Evolutionary conservation across 1,140 invertebrate species (phyloP), one percentile per base, ranked within the genome.

Genomic region (Zaprionus lachaisei): DNA sequence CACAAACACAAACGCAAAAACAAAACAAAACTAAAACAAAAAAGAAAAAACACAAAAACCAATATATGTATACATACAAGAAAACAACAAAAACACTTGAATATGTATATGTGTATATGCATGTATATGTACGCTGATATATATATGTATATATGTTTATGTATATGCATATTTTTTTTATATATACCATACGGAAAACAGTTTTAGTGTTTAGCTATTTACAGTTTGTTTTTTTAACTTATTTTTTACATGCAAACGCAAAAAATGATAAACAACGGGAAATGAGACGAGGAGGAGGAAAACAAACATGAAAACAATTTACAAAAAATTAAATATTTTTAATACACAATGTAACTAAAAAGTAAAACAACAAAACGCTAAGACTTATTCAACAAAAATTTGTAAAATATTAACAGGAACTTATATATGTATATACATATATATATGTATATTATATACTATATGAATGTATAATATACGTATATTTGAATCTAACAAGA

Each of bases 371-470:
- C 67, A 69, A 77, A 74, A 87, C 84, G 84, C 84, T 87, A 87
- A 87, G 84, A 87, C 84, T 87, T 87, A 87, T 87, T 87, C 80
- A 89, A 89, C 65, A 81, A 80, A 83, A 68, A 87, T 64, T 54
- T 86, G 83, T 86, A 87, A 87, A 89, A 89, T 87, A 87, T 83
- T 89, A 89, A 89, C 66, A 72, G 49, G 69, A 79, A 62, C 55
- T 68, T 64, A 77, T 68, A 63, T 57, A 70, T 68, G 58, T 57
- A 70, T 67, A 72, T 55, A 66, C 44, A 68, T 47, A 68, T 20
- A 68, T 34, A 65, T 9, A 9, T 7, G 47, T 68, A 69, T 24
- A 56, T 49, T 37, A 51, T 56, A 28, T 60, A 26, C 14, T 41
- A 54, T 41, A 56, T 55, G 55, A n/a, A 68, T 54, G 56, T 12